These are phyloP conservation scores for Drosophila diplacantha DNA, from an alignment of 2,888 invertebrate genomes.

Conservation along the genomic window DNA sequence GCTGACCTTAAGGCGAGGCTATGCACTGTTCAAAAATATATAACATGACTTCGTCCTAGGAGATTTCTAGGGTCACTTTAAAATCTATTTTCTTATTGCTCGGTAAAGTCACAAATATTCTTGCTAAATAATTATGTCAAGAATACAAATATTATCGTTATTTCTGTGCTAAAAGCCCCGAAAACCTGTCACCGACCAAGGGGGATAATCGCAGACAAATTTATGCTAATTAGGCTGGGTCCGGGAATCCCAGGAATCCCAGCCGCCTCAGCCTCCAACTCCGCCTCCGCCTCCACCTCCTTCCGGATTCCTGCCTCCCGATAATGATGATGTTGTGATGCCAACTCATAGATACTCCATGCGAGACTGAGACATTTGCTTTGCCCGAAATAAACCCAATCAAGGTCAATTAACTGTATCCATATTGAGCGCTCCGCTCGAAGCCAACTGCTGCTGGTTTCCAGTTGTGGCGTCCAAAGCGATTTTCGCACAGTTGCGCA, in stretches of 20 bases:
- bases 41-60: not conserved
- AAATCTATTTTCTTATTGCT: not conserved
- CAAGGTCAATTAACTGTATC: slow-evolving; percentile 76
- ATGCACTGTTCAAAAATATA: not conserved
- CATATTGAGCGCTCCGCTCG: slow-evolving; percentile 58
- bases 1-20: slow-evolving; percentile 12
- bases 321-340: slow-evolving; percentile 13
- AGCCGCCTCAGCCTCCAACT: not conserved
- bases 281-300: slow-evolving; percentile 1
- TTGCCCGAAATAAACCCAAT: slow-evolving; percentile 66
- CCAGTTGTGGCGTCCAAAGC: slow-evolving; percentile 40
- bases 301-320: not conserved
- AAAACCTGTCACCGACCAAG: not conserved
- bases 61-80: too few relatives aligned
- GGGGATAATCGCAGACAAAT: slow-evolving; percentile 8
- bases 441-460: slow-evolving; percentile 31
- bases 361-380: slow-evolving; percentile 26
- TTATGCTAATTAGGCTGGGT: slow-evolving; percentile 21
- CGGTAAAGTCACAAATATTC: too few relatives aligned
- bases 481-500: slow-evolving; percentile 54
- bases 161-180: not conserved
- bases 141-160: not conserved
- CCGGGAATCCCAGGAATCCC: slow-evolving; percentile 14
- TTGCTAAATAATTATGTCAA: not conserved
- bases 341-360: slow-evolving; percentile 5